Percentiles rank a stretch among this genome's conserved stretches.
Evolutionary conservation across 2,888 invertebrate species (phyloP).

Genomic region (Anarsia innoxiella): DNA sequence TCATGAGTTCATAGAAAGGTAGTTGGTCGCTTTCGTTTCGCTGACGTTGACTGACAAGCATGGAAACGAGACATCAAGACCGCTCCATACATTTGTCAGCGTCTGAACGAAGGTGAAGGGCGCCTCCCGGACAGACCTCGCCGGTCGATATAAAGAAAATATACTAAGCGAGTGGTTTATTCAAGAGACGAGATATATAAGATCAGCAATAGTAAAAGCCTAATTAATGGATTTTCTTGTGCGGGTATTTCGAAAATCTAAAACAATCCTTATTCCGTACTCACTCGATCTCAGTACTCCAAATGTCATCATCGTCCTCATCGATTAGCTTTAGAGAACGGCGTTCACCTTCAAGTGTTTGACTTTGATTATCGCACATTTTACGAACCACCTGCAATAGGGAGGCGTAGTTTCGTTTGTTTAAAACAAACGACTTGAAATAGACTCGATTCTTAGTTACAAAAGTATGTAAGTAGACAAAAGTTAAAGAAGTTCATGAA

Average conservation of each 20-base stretch:
- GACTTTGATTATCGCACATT: conserved; percentile 2
- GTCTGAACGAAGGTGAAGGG: conserved; percentile 11
- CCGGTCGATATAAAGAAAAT: conserved; percentile 3
- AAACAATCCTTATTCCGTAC: conserved; percentile 27
- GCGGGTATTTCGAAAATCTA: too few species aligned
- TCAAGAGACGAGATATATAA: not conserved
- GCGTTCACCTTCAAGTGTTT: conserved; percentile 1
- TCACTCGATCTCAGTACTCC: conserved; percentile 52
- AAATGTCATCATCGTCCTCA: conserved; percentile 40
- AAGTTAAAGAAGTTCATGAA: too few species aligned
- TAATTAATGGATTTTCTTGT: too few species aligned
- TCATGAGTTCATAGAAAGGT: conserved; percentile 12
- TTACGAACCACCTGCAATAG: conserved; percentile 9
- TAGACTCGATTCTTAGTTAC: too few species aligned
- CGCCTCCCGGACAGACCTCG: conserved; percentile 2
- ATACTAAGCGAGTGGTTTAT: conserved; percentile 6
- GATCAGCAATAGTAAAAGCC: too few species aligned
- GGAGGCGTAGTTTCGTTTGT: too few species aligned
- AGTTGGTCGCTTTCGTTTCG: conserved; percentile 8
- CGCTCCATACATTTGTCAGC: conserved; percentile 7
- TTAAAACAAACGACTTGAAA: too few species aligned
- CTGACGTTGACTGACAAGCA: conserved; percentile 10
- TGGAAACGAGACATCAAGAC: conserved; percentile 7
- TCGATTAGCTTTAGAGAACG: conserved; percentile 13
- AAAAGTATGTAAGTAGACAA: too few species aligned